phyloP scores from a whole-genome alignment of 2,113 vertebrate species.

The Gopherus flavomarginatus region DNA sequence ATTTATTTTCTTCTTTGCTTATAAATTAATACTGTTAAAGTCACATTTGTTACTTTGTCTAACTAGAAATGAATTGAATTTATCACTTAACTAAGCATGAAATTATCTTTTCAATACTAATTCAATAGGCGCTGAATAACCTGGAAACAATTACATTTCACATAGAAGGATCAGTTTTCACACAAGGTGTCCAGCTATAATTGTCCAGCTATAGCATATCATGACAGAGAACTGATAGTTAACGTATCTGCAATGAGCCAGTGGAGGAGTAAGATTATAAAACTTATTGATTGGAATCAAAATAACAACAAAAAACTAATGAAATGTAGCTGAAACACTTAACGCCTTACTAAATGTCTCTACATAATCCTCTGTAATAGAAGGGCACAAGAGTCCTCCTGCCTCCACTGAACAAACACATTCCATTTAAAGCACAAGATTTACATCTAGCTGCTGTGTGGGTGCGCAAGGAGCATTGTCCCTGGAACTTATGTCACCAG shows the following conservation, averaged over 20 bases:
- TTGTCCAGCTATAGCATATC: slow-evolving; percentile 34
- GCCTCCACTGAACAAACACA: neutral
- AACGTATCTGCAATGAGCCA: slow-evolving; percentile 41
- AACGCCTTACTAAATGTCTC: slow-evolving; percentile 2
- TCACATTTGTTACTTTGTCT: slow-evolving; percentile 68
- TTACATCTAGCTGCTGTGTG: neutral
- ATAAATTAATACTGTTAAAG: slow-evolving; percentile 42
- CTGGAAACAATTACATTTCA: slow-evolving; percentile 61
- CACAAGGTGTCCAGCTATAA: slow-evolving; percentile 41
- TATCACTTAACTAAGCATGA: slow-evolving; percentile 75
- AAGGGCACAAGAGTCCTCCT: neutral
- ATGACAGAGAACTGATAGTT: slow-evolving; percentile 15
- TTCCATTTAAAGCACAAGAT: neutral
- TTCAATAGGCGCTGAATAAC: slow-evolving; percentile 70
- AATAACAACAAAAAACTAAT: slow-evolving; percentile 43
- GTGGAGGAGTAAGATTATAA: slow-evolving; percentile 7
- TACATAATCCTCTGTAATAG: neutral
- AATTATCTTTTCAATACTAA: slow-evolving; percentile 81
- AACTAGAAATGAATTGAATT: slow-evolving; percentile 75
- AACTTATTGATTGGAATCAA: slow-evolving; percentile 52
- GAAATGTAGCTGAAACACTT: slow-evolving; percentile 46
- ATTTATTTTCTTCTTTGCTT: neutral
- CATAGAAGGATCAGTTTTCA: slow-evolving; percentile 29
- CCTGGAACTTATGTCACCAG: neutral
- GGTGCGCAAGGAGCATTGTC: neutral